These are phyloP conservation scores for Abrostola triplasia DNA, from an alignment of 2,888 invertebrate species.

Conservation along the genomic window DNA sequence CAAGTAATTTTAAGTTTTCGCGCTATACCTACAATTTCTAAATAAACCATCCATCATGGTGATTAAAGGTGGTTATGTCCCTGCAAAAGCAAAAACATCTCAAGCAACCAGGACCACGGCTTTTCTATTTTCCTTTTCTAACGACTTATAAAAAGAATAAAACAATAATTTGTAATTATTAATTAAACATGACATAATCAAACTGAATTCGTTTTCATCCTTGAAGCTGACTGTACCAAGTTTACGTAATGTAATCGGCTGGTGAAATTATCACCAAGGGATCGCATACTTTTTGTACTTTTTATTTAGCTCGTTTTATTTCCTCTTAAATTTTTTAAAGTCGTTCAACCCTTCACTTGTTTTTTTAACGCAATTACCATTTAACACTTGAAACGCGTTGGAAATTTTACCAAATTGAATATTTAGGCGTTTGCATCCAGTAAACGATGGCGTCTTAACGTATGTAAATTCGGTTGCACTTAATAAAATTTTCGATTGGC, in stretches of 20 bases:
- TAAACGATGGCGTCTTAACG: not conserved
- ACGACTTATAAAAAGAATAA: no score
- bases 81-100: no score
- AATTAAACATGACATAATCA: no score
- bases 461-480: not conserved
- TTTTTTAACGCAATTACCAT: slow-evolving; percentile 1
- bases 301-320: not conserved
- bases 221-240: not conserved
- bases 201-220: no score
- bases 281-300: not conserved
- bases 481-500: not conserved
- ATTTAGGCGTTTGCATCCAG: not conserved
- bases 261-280: not conserved
- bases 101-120: no score
- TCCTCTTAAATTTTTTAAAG: not conserved
- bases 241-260: not conserved
- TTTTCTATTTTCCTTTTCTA: no score
- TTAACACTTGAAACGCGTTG: slow-evolving; percentile 1
- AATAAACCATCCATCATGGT: no score
- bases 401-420: slow-evolving; percentile 2
- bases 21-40: no score
- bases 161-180: no score
- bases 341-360: not conserved
- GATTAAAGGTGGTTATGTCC: no score
- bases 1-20: no score